Conservation (phyloP, 92 coral and sea anemone genomes). For the Bergia sp. region DNA sequence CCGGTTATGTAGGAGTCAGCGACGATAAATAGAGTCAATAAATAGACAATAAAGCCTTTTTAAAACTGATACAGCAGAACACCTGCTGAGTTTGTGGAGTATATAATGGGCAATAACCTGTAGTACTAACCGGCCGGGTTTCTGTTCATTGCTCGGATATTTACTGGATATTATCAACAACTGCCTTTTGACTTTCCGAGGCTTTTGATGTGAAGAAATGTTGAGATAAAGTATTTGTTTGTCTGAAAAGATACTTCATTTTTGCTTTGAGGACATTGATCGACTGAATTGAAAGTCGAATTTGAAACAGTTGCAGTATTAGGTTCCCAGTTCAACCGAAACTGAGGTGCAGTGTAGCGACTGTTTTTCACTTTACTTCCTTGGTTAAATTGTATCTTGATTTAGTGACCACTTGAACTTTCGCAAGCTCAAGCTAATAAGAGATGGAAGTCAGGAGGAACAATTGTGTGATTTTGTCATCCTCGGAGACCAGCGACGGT, state of each 20-base stretch:
- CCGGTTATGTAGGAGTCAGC: background rate
- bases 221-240: background rate
- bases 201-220: background rate
- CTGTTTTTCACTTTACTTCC: background rate
- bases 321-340: background rate
- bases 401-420: background rate
- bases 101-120: constrained; percentile 10
- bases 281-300: background rate
- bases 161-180: background rate
- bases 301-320: no score
- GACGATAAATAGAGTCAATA: background rate
- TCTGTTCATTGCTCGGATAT: background rate
- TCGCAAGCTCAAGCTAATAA: background rate
- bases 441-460: background rate
- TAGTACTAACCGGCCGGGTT: background rate
- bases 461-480: no score
- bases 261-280: background rate
- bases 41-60: background rate
- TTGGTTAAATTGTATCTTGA: background rate
- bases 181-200: background rate
- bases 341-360: background rate
- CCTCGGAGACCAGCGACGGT: no score
- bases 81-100: constrained; percentile 1
- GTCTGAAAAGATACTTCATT: background rate
- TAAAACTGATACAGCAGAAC: background rate